Conservation (phyloP, 2,888 invertebrate species). For the Leptopilina syphax region DNA sequence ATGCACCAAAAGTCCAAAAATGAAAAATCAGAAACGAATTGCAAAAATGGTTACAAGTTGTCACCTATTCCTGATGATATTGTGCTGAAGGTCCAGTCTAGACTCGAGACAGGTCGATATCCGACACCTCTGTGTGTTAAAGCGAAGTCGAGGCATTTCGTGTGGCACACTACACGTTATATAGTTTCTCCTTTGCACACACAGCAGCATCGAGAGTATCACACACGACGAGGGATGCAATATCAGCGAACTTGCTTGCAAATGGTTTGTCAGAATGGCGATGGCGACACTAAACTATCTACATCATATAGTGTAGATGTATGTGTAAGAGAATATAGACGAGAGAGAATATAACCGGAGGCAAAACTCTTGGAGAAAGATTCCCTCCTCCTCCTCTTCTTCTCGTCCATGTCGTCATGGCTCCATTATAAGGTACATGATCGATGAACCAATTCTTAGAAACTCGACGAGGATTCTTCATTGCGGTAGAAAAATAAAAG, state of each 20-base stretch:
- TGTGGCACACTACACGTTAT: neutral
- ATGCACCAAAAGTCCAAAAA: neutral
- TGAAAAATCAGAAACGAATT: neutral
- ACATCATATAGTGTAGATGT: no score
- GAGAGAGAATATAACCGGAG: neutral
- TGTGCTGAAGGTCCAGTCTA: slow-evolving; percentile 56
- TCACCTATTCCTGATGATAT: slow-evolving; percentile 13
- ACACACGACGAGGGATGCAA: slow-evolving; percentile 9
- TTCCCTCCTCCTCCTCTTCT: neutral
- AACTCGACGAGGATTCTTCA: slow-evolving; percentile 20
- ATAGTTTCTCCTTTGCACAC: neutral
- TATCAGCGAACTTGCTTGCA: neutral
- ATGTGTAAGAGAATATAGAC: no score
- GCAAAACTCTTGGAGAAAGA: slow-evolving; percentile 4
- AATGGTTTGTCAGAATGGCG: neutral
- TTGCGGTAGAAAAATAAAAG: slow-evolving; percentile 4
- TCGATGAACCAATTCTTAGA: slow-evolving; percentile 33
- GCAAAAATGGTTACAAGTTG: slow-evolving; percentile 2
- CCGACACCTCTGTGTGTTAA: slow-evolving; percentile 60
- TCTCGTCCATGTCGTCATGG: neutral
- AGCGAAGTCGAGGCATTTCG: slow-evolving; percentile 43
- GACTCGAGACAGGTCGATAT: slow-evolving; percentile 71
- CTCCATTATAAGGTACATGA: slow-evolving; percentile 24
- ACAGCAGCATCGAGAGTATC: neutral
- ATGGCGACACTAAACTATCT: slow-evolving; percentile 9